A percentile compares a stretch with the other conserved stretches of the same genome.
These are phyloP conservation scores for Pristionchus exspectatus DNA, from an alignment of 2,888 invertebrate genomes.

Conservation along the genomic window DNA sequence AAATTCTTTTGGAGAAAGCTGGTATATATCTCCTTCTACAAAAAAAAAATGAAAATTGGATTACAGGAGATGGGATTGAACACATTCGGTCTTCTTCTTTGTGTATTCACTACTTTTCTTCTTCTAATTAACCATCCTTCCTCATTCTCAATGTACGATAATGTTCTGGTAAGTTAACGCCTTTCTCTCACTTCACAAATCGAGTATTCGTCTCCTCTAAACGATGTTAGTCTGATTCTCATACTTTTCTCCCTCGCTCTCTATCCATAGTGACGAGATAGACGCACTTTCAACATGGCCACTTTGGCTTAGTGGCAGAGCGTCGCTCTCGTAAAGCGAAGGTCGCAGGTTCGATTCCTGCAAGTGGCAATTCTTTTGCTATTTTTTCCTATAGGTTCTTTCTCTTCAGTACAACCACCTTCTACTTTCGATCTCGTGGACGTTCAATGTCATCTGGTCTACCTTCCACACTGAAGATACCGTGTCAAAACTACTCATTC, in stretches of 20 bases:
- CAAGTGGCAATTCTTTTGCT: slow-evolving; percentile 42
- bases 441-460: slow-evolving; percentile 46
- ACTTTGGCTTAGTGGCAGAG: neutral
- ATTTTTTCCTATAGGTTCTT: neutral
- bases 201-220: neutral
- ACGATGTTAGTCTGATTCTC: slow-evolving; percentile 27
- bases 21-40: neutral
- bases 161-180: slow-evolving; percentile 35
- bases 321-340: neutral
- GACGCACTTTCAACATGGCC: neutral
- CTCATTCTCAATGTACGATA: neutral
- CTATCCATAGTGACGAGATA: slow-evolving; percentile 21
- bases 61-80: slow-evolving; percentile 45
- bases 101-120: neutral
- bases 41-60: neutral
- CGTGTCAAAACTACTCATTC: slow-evolving; percentile 47
- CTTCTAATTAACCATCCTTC: neutral
- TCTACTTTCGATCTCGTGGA: neutral
- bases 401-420: slow-evolving; percentile 51
- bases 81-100: slow-evolving; percentile 29
- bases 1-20: slow-evolving; percentile 50
- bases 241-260: neutral
- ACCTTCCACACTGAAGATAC: slow-evolving; percentile 31
- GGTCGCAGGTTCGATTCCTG: slow-evolving; percentile 53
- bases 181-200: slow-evolving; percentile 19